phyloP scores from a whole-genome alignment of 2,113 vertebrate genomes.

The Burhinus bistriatus region DNA sequence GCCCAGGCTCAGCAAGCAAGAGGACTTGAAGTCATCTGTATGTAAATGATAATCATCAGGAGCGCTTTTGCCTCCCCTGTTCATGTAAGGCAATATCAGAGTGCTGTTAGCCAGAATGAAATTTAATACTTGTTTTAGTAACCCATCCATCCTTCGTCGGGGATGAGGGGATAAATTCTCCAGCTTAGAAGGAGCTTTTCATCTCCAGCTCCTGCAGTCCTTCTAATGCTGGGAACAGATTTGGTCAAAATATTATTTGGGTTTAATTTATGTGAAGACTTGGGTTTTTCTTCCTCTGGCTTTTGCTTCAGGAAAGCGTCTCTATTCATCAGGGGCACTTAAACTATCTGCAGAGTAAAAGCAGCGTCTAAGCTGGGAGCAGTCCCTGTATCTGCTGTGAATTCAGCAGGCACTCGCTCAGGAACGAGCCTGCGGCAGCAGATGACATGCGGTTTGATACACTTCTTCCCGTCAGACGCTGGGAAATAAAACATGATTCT shows the following conservation, averaged over 20 bases:
- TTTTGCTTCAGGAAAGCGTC: neutral
- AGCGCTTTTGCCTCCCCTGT: neutral
- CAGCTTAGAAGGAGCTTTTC: constrained; percentile 1
- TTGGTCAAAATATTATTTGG: neutral
- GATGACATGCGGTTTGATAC: neutral
- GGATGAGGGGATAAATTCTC: neutral
- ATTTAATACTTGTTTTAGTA: neutral
- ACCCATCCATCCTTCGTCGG: neutral
- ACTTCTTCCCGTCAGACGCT: neutral
- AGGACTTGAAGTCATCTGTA: neutral
- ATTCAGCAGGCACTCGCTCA: neutral
- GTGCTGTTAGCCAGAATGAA: neutral
- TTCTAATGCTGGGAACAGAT: neutral
- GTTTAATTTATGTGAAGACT: neutral
- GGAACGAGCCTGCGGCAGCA: neutral
- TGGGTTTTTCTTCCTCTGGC: neutral
- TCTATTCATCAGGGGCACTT: neutral
- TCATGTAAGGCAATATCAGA: neutral
- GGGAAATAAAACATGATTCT: neutral
- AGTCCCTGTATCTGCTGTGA: neutral
- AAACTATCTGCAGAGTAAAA: neutral
- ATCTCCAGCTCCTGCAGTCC: neutral
- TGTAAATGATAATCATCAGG: neutral
- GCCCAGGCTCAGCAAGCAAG: neutral
- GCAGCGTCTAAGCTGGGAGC: neutral